Base-by-base conservation (phyloP, 1,140 invertebrate genomes). In the Wasmannia auropunctata region DNA sequence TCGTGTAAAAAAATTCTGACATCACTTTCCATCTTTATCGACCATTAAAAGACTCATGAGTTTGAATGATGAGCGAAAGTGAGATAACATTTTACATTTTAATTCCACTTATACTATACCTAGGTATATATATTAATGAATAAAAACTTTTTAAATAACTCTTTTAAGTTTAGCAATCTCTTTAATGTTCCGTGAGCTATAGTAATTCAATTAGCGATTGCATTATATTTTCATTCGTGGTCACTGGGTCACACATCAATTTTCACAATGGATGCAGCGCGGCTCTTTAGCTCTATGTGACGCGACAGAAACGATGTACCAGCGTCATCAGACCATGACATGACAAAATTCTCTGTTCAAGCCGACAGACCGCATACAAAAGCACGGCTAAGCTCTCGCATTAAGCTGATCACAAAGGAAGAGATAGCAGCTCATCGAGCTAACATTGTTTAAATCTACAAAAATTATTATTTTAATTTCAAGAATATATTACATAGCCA, bases 161-260 rank as follows among this genome's bases (percentile, higher is more conserved):
- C 0, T 10, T 40, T 49, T 51, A 7, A 16, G 16, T 77, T 77
- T 16, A 6, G 0, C 56, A n/a, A 67, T 25, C 14, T 43, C 14
- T 3, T n/a, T n/a, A 56, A 58, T 34, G 25, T 43, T 16, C n/a
- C 10, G 14, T 40, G 2, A 67, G 14, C 22, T 25, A 22, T n/a
- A 37, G n/a, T 60, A 43, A 88, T 86, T 88, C 84, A 76, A 49
- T 54, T 40, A 28, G 31, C 31, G 11, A 28, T 70, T 40, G 28
- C 40, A 40, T 58, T 56, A 79, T 69, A 31, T 49, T 40, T 51
- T 40, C 19, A 25, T 60, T 72, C 25, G 22, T 43, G 75, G 75
- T 89, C 83, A 86, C 75, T 86, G 54, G 83, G 87, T 89, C 84
- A 88, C 65, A 11, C 54, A 69, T 69, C 67, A 80, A 46, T 89